These are phyloP conservation scores for Odontophorus gujanensis DNA, from an alignment of 2,113 vertebrate genomes.

Conservation along the genomic window DNA sequence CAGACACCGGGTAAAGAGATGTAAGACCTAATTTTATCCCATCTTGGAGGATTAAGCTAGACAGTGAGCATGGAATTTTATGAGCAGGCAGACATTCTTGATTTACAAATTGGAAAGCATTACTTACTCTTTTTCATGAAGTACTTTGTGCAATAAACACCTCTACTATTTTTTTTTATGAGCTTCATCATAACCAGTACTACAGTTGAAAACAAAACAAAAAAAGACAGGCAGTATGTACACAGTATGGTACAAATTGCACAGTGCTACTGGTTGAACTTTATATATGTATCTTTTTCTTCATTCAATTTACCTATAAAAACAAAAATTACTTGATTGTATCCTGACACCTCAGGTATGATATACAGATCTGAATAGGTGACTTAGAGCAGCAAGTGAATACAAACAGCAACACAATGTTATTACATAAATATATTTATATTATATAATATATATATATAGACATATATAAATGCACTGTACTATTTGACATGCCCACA, in stretches of 20 bases:
- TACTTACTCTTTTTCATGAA: neutral
- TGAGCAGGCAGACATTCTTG: neutral
- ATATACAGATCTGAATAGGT: neutral
- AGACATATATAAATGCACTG: neutral
- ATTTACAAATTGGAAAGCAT: neutral
- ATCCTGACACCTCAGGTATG: neutral
- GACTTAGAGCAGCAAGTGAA: too few species aligned
- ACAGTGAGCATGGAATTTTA: neutral
- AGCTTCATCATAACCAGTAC: too few species aligned
- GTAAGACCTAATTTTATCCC: neutral
- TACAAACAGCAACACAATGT: too few species aligned
- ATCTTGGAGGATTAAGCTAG: neutral
- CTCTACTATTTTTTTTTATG: too few species aligned
- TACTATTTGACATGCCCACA: neutral
- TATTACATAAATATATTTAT: too few species aligned
- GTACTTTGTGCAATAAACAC: neutral
- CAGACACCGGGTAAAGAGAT: neutral
- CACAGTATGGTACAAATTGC: neutral
- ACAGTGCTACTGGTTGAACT: neutral
- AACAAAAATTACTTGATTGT: neutral
- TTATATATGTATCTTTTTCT: neutral
- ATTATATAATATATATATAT: too few species aligned
- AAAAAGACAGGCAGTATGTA: neutral
- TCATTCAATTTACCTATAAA: neutral
- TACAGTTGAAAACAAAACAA: neutral